Conservation (phyloP, 2,113 vertebrate species). For the Gnathochromis pfefferi region DNA sequence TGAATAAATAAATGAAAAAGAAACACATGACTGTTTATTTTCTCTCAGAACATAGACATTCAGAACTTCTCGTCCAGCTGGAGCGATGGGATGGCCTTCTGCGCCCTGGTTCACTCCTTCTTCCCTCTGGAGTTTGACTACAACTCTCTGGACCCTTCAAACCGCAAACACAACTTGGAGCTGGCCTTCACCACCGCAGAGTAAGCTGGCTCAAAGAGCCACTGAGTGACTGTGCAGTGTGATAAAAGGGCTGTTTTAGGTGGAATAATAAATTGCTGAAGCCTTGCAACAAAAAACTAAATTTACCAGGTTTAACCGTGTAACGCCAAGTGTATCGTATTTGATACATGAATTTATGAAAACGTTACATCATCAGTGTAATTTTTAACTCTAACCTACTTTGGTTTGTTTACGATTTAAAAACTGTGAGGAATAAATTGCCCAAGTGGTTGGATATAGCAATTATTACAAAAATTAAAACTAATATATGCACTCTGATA, state of each 20-base stretch:
- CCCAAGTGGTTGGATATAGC: background rate
- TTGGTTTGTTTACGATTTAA: background rate
- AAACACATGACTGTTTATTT: background rate
- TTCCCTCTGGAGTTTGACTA: slow-evolving; percentile 94
- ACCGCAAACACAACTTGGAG: slow-evolving; percentile 85
- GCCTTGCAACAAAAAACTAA: background rate
- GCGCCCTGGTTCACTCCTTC: slow-evolving; percentile 92
- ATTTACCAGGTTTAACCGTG: background rate
- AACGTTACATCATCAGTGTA: background rate
- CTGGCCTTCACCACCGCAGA: slow-evolving; percentile 87
- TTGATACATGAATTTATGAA: background rate
- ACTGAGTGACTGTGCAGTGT: background rate
- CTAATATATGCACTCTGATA: background rate
- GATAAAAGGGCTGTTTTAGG: background rate
- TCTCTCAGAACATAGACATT: slow-evolving; percentile 83
- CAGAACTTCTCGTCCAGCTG: slow-evolving; percentile 97
- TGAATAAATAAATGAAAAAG: background rate
- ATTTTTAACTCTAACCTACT: background rate
- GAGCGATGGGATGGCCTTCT: slow-evolving; percentile 95
- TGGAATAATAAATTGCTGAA: background rate
- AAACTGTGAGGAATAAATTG: background rate
- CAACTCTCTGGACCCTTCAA: slow-evolving; percentile 71
- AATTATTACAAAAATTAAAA: background rate
- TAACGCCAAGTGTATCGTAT: background rate
- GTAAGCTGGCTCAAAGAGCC: slow-evolving; percentile 61